Evolutionary conservation across 2,113 vertebrate genomes (phyloP).

Genomic region (Sus scrofa): DNA sequence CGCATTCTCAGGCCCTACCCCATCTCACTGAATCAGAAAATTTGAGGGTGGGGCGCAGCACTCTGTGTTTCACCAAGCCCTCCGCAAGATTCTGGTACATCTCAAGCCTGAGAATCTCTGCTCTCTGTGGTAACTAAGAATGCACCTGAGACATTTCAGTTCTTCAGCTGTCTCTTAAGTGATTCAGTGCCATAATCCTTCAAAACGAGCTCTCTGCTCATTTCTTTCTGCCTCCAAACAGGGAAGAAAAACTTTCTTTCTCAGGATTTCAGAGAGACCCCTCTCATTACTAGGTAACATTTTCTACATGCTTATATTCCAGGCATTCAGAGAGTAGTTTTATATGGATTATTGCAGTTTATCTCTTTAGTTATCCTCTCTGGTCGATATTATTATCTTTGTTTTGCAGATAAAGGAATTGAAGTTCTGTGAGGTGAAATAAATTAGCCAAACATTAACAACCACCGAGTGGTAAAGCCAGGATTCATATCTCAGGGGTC

Average conservation of each 20-base stretch:
- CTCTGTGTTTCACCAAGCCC: background rate
- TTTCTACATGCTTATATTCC: background rate
- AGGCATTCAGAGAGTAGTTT: background rate
- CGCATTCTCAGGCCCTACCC: background rate
- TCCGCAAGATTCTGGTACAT: background rate
- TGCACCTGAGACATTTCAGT: background rate
- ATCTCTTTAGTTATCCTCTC: background rate
- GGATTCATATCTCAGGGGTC: background rate
- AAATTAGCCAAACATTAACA: background rate
- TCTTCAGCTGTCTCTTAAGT: background rate
- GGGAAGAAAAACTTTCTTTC: background rate
- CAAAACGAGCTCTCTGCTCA: background rate
- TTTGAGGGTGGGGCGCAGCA: background rate
- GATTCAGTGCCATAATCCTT: background rate
- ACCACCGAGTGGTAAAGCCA: background rate
- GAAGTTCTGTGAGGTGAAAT: background rate
- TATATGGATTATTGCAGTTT: background rate
- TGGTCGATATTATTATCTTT: conserved; percentile 2
- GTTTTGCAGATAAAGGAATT: background rate
- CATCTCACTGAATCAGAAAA: background rate
- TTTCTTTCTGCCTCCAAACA: background rate
- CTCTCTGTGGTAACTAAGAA: background rate
- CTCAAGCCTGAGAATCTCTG: background rate
- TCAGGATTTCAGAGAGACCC: background rate
- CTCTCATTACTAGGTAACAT: background rate